Evolutionary conservation across 1,140 invertebrate genomes (phyloP), one percentile per base, ranked within the genome.

Genomic region (Neodiprion fabricii): DNA sequence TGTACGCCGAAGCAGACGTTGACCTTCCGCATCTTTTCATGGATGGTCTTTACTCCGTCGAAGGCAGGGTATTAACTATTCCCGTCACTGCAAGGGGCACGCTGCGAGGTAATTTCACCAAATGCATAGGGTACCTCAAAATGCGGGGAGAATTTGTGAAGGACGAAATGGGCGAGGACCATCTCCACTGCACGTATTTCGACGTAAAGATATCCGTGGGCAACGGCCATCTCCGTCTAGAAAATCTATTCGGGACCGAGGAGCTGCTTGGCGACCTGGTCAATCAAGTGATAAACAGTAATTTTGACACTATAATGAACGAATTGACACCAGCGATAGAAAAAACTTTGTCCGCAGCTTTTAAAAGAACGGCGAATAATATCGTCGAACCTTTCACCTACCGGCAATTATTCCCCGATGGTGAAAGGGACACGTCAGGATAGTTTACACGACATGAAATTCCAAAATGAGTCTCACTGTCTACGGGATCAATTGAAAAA

Each of bases 231-330:
- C 78, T 93, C 10, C 80, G 84, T 17, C 80, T 94, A 0, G 89
- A 92, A 1, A 93, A 94, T 83, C 84, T 93, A 1, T 93, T 93
- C 70, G 89, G 89, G 21, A 92, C 91, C 14, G 92, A 93, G 72
- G 77, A 71, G 7, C 76, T 79, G 0, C 84, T 88, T 47, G 85
- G 91, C 4, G 90, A 91, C 3, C 88, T 92, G 10, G 86, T 93
- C 0, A 93, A 93, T 77, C 83, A 85, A 40, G 90, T 90, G 0
- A 91, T 93, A n/a, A 92, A 93, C 76, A 89, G 89, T 70, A 94
- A 93, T 79, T 89, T 91, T 73, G 88, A 88, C 69, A 75, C 88
- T 0, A 92, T 93, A 79, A 73, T 92, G 1, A 86, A 86, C n/a
- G 91, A 92, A 48, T 79, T 92, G 3, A 88, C 90, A 76, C 92